These are phyloP conservation scores for Takifugu bimaculatus DNA, from an alignment of 2,113 vertebrate species.

Conservation along the genomic window DNA sequence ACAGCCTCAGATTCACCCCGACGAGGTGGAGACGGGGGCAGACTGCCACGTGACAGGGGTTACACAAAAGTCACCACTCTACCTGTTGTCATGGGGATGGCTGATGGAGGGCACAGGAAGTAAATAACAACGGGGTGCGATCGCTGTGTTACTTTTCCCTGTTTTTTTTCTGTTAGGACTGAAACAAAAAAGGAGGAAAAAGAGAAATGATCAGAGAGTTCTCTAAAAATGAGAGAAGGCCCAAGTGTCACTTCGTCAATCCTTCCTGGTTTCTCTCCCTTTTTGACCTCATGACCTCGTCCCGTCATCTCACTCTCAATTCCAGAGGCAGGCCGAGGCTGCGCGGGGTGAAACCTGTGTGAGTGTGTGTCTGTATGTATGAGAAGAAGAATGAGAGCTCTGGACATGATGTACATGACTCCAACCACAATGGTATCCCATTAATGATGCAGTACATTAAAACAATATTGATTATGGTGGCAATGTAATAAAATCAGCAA, in stretches of 20 bases:
- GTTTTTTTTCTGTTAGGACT: not conserved
- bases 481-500: too few species aligned
- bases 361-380: not conserved
- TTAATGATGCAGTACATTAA: not conserved
- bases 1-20: conserved; percentile 34
- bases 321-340: conserved; percentile 29
- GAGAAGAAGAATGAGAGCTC: not conserved
- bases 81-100: conserved; percentile 28
- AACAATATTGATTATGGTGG: not conserved
- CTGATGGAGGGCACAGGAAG: conserved; percentile 35
- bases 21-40: not conserved
- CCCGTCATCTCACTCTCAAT: conserved; percentile 11
- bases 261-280: conserved; percentile 14
- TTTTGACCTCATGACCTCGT: conserved; percentile 21
- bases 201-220: not conserved
- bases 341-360: not conserved
- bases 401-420: not conserved
- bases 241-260: not conserved
- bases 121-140: conserved; percentile 14
- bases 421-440: not conserved
- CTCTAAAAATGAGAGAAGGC: not conserved
- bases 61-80: conserved; percentile 7
- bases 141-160: not conserved
- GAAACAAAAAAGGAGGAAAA: not conserved
- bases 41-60: conserved; percentile 24